phyloP scores from a whole-genome alignment of 2,113 vertebrate genomes.

The Struthidea cinerea region DNA sequence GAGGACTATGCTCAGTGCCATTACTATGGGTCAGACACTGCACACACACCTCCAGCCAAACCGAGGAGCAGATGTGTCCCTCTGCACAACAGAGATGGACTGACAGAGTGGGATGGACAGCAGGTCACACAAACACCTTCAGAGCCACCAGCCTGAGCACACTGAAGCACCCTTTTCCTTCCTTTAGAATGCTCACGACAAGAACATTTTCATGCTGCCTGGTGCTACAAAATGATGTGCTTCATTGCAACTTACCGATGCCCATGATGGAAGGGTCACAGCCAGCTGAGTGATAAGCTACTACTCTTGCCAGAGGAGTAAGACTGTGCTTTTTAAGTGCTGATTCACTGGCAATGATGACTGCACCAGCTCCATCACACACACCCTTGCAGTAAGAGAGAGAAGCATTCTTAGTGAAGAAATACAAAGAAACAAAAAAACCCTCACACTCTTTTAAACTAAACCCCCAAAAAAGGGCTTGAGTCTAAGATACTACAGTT shows the following conservation, averaged over 20 bases:
- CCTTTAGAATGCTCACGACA: background rate
- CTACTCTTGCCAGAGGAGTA: constrained; percentile 88
- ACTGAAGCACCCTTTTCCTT: background rate
- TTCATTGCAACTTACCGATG: constrained; percentile 80
- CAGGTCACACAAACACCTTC: background rate
- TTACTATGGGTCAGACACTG: background rate
- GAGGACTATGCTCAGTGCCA: rapidly evolving
- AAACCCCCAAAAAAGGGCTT: background rate
- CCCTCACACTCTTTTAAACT: background rate
- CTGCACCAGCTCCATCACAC: constrained; percentile 88
- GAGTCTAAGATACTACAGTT: background rate
- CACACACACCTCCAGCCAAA: background rate
- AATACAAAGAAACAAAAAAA: background rate
- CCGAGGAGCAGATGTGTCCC: background rate
- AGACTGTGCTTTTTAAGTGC: constrained; percentile 88
- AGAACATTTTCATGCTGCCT: background rate
- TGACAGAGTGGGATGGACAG: rapidly evolving
- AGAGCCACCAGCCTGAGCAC: background rate
- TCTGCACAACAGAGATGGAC: background rate
- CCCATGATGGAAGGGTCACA: constrained; percentile 98
- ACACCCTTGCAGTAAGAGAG: constrained; percentile 76
- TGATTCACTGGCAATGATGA: constrained; percentile 91
- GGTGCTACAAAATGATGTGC: background rate
- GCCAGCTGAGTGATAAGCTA: constrained; percentile 86
- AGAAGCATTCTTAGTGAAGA: background rate